These are phyloP conservation scores for Phorcus lineatus DNA, from an alignment of 2,888 invertebrate genomes.

Conservation along the genomic window DNA sequence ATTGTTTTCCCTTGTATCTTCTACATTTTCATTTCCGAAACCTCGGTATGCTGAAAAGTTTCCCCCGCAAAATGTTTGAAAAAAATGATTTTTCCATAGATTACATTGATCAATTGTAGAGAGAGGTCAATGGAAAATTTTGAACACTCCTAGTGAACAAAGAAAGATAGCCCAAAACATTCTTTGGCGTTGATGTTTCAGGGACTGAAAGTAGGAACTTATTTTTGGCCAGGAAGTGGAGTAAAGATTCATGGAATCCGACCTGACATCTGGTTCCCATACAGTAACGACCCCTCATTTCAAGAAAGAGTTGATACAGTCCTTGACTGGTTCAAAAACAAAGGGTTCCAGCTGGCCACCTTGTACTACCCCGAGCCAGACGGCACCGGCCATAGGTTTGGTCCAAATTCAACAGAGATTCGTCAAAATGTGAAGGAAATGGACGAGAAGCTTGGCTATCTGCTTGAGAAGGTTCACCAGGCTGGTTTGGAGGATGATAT, in stretches of 20 bases:
- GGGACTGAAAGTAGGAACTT: slow-evolving; percentile 76
- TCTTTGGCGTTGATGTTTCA: not conserved
- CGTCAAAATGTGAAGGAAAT: slow-evolving; percentile 39
- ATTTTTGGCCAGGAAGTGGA: slow-evolving; percentile 82
- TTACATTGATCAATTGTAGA: no score
- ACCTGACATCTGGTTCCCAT: slow-evolving; percentile 72
- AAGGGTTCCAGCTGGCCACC: slow-evolving; percentile 50
- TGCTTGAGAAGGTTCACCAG: not conserved
- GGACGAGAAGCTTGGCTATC: not conserved
- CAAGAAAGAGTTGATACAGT: slow-evolving; percentile 79
- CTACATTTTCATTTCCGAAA: no score
- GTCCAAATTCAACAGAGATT: slow-evolving; percentile 55
- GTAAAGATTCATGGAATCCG: slow-evolving; percentile 77
- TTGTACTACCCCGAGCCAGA: slow-evolving; percentile 66
- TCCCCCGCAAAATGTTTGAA: no score
- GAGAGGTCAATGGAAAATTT: no score
- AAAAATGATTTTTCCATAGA: no score
- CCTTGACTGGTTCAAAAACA: slow-evolving; percentile 74
- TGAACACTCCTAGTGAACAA: no score
- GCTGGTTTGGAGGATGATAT: slow-evolving; percentile 44
- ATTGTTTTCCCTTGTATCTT: no score
- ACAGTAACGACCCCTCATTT: slow-evolving; percentile 77
- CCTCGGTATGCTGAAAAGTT: no score
- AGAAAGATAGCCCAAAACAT: no score
- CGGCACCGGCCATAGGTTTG: slow-evolving; percentile 57